phyloP scores from a whole-genome alignment of 1,140 invertebrate species.

The Drosophila azteca region DNA sequence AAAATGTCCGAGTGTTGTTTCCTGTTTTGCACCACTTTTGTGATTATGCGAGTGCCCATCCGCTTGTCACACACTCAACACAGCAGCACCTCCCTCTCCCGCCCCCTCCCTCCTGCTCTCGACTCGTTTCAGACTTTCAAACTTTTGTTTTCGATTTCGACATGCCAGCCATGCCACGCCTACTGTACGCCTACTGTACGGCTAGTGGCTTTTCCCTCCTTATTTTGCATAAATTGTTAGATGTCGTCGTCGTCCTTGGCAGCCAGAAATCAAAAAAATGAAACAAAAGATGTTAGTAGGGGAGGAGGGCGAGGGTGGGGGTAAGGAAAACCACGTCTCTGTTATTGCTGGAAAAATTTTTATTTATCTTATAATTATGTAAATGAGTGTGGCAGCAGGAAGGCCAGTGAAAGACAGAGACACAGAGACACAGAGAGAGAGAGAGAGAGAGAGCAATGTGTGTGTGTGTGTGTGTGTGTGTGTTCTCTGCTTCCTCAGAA shows the following conservation, averaged over 20 bases:
- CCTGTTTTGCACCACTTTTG: slow-evolving; percentile 70
- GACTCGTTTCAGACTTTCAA: slow-evolving; percentile 5
- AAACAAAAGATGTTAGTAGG: slow-evolving; percentile 39
- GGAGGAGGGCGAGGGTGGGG: no score
- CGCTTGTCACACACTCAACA: slow-evolving; percentile 66
- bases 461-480: slow-evolving; percentile 6
- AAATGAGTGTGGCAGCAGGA: slow-evolving; percentile 41
- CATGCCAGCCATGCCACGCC: slow-evolving; percentile 62
- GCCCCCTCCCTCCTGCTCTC: not conserved
- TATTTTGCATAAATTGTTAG: slow-evolving; percentile 58
- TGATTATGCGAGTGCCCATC: slow-evolving; percentile 62
- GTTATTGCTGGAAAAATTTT: slow-evolving; percentile 74
- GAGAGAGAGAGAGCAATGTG: slow-evolving; percentile 3
- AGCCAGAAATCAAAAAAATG: slow-evolving; percentile 73
- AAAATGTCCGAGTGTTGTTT: slow-evolving; percentile 62
- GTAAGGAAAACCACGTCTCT: slow-evolving; percentile 25
- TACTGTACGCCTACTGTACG: slow-evolving; percentile 10
- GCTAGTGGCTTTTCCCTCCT: slow-evolving; percentile 13
- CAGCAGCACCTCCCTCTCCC: slow-evolving; percentile 1
- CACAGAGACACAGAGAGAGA: no score
- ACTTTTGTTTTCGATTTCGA: slow-evolving; percentile 62
- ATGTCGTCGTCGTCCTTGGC: slow-evolving; percentile 38
- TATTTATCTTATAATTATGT: slow-evolving; percentile 81
- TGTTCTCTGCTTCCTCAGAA: slow-evolving; percentile 12
- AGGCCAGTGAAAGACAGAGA: not conserved